These are phyloP conservation scores for Phyllopteryx taeniolatus DNA, from an alignment of 2,113 vertebrate genomes.

Conservation along the genomic window DNA sequence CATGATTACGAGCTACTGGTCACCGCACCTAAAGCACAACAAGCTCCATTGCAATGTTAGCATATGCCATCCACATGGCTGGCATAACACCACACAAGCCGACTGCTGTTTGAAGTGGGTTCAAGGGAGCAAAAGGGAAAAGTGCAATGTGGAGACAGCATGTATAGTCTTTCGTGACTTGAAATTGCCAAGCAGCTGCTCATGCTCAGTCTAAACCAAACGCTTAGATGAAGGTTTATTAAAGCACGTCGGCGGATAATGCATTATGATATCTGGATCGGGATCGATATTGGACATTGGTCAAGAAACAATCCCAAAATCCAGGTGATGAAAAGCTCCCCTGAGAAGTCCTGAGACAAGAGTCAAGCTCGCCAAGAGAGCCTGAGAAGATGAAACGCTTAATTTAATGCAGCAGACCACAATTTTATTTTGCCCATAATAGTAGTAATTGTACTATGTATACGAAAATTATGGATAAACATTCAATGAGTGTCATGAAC, in stretches of 20 bases:
- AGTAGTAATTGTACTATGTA: too few relatives aligned
- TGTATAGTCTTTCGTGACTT: constrained; percentile 51
- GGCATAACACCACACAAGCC: constrained; percentile 78
- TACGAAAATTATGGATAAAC: too few relatives aligned
- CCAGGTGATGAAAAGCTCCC: constrained; percentile 51
- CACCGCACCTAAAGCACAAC: constrained; percentile 56
- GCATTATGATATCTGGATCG: constrained; percentile 37
- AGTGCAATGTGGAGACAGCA: constrained; percentile 69
- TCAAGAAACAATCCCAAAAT: constrained; percentile 43
- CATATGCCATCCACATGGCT: constrained; percentile 89
- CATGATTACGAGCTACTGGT: constrained; percentile 76
- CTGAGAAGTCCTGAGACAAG: constrained; percentile 39
- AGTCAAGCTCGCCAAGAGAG: constrained; percentile 38
- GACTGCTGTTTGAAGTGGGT: constrained; percentile 76
- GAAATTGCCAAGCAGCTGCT: constrained; percentile 56
- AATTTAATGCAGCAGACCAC: constrained; percentile 24
- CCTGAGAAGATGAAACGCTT: constrained; percentile 38
- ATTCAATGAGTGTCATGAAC: too few relatives aligned
- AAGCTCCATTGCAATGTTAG: constrained; percentile 65
- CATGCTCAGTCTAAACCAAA: constrained; percentile 30
- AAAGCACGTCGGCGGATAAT: constrained; percentile 9
- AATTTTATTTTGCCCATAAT: neutral
- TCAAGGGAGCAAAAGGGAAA: constrained; percentile 68
- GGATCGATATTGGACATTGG: constrained; percentile 34
- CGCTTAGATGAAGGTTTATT: constrained; percentile 49